Percentiles rank a stretch among this genome's conserved stretches.
phyloP scores from a whole-genome alignment of 1,140 invertebrate genomes.

The Medauroidea extradentata region DNA sequence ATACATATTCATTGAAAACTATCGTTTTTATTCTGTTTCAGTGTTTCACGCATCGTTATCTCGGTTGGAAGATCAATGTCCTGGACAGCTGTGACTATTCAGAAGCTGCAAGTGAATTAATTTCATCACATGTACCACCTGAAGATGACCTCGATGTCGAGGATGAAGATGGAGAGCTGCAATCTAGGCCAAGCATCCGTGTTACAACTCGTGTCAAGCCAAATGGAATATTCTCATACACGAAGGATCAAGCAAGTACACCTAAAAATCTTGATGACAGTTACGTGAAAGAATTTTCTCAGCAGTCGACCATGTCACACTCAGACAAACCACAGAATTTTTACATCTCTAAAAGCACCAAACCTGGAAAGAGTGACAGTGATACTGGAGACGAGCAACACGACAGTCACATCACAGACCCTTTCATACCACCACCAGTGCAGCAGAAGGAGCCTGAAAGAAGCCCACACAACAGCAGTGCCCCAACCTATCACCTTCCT shows the following conservation, averaged over 20 bases:
- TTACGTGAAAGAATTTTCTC: not conserved
- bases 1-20: too few species aligned
- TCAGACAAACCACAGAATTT: not conserved
- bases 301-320: too few species aligned
- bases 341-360: not conserved
- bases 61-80: constrained; percentile 94
- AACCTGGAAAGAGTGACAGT: too few species aligned
- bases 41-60: constrained; percentile 87
- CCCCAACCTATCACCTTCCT: too few species aligned
- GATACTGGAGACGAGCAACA: too few species aligned
- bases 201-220: constrained; percentile 67
- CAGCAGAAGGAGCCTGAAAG: not conserved
- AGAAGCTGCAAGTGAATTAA: constrained; percentile 49
- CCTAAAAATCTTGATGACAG: too few species aligned
- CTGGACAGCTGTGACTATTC: constrained; percentile 69
- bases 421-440: not conserved
- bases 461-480: not conserved
- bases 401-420: not conserved
- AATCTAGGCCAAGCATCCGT: constrained; percentile 57
- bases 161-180: constrained; percentile 48
- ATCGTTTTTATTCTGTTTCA: constrained; percentile 42
- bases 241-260: not conserved
- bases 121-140: constrained; percentile 15
- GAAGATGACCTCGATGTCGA: constrained; percentile 43
- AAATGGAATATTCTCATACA: constrained; percentile 42